Evolutionary conservation across 2,113 vertebrate species (phyloP).

Genomic region (Pungitius pungitius): DNA sequence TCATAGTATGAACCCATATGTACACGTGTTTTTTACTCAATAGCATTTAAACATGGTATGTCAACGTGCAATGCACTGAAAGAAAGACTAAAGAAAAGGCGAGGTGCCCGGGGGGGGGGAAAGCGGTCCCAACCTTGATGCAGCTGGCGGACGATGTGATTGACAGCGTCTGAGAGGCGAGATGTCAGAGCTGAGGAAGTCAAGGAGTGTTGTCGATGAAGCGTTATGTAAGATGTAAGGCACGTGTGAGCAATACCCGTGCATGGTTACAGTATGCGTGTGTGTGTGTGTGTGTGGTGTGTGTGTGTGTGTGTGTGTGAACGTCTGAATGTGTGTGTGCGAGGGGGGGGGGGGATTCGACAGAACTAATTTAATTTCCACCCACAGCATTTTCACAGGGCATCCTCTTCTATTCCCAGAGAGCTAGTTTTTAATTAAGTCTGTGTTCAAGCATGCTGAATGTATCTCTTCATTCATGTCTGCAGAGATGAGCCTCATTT

Average conservation of each 20-base stretch:
- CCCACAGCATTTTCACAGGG: conserved; percentile 40
- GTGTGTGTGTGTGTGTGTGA: conserved; percentile 3
- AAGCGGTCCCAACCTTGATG: not conserved
- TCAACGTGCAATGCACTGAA: conserved; percentile 2
- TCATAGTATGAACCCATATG: not conserved
- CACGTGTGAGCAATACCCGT: conserved; percentile 8
- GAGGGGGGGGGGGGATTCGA: not conserved
- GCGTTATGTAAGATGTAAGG: conserved; percentile 35
- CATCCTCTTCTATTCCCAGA: conserved; percentile 28
- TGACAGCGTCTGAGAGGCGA: conserved; percentile 39
- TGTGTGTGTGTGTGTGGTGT: conserved; percentile 3
- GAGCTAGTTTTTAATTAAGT: conserved; percentile 60
- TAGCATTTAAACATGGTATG: conserved; percentile 7
- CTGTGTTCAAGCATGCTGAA: conserved; percentile 49
- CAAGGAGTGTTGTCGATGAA: conserved; percentile 23
- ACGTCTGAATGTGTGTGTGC: conserved; percentile 4
- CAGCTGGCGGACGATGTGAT: conserved; percentile 27
- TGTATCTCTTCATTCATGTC: conserved; percentile 53
- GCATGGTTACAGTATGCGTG: conserved; percentile 14
- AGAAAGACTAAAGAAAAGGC: conserved; percentile 5
- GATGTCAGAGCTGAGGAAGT: conserved; percentile 37
- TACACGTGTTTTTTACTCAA: not conserved
- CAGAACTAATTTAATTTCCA: conserved; percentile 34
- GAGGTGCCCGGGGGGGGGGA: not conserved
- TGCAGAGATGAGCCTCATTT: conserved; percentile 45